Conservation (phyloP, 1,140 invertebrate species). For the Penaeus chinensis region DNA sequence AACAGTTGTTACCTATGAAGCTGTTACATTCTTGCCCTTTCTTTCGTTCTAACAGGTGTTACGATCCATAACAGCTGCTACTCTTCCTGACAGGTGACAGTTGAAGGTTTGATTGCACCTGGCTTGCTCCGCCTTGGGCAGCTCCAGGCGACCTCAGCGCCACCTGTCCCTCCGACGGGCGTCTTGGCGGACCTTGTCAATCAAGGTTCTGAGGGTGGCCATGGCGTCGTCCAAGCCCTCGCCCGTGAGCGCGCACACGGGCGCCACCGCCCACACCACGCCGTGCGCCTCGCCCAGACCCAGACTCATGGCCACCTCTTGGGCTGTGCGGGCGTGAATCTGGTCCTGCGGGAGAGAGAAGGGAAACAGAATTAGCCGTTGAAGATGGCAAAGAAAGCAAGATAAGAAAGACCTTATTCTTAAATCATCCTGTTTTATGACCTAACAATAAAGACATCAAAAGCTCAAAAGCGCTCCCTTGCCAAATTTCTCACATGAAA, state of each 20-base stretch:
- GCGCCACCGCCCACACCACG: constrained; percentile 62
- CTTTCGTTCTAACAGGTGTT: no score
- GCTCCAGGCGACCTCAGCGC: constrained; percentile 33
- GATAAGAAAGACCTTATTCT: no score
- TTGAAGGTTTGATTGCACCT: background rate
- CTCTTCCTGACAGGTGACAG: constrained; percentile 1
- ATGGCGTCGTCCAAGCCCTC: constrained; percentile 58
- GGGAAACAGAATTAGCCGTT: background rate
- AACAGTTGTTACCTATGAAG: no score
- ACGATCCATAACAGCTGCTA: background rate
- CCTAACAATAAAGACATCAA: no score
- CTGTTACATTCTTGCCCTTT: no score
- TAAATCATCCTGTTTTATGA: no score
- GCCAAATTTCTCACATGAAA: no score
- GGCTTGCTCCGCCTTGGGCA: background rate
- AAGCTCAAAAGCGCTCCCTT: no score
- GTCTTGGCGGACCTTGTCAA: constrained; percentile 55
- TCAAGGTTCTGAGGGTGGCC: constrained; percentile 46
- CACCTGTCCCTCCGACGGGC: constrained; percentile 50
- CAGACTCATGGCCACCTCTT: constrained; percentile 52
- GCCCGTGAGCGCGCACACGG: constrained; percentile 59
- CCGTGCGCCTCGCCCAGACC: constrained; percentile 57
- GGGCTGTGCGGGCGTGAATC: constrained; percentile 45
- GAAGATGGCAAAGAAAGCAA: background rate
- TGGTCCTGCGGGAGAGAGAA: constrained; percentile 38